phyloP scores from a whole-genome alignment of 2,888 invertebrate species.

The Ophion slaviceki region DNA sequence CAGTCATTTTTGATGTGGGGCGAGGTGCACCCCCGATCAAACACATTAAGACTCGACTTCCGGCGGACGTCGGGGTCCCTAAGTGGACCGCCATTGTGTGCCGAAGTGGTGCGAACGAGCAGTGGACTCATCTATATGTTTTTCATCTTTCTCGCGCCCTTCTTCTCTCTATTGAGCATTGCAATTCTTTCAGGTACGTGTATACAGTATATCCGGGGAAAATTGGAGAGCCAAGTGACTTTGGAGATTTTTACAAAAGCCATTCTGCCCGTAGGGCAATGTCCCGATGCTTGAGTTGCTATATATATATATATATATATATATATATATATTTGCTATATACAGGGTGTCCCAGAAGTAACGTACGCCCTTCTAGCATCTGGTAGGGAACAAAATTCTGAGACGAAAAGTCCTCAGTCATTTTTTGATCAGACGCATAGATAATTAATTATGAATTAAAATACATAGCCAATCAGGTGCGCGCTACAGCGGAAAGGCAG shows the following conservation, averaged over 20 bases:
- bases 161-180: slow-evolving; percentile 2
- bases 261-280: slow-evolving; percentile 43
- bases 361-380: too few relatives aligned
- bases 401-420: too few relatives aligned
- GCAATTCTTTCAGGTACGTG: slow-evolving; percentile 14
- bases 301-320: background rate
- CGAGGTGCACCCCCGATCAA: slow-evolving; percentile 78
- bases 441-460: too few relatives aligned
- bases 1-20: slow-evolving; percentile 30
- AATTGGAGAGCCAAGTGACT: slow-evolving; percentile 80
- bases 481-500: too few relatives aligned
- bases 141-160: slow-evolving; percentile 1
- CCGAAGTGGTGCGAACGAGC: slow-evolving; percentile 70
- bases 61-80: slow-evolving; percentile 76
- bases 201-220: slow-evolving; percentile 69
- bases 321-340: background rate
- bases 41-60: slow-evolving; percentile 82
- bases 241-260: slow-evolving; percentile 63
- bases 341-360: too few relatives aligned
- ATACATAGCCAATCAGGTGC: too few relatives aligned
- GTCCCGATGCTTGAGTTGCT: slow-evolving; percentile 25
- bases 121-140: slow-evolving; percentile 69
- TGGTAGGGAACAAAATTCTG: too few relatives aligned
- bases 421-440: too few relatives aligned
- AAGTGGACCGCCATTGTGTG: slow-evolving; percentile 75